A percentile compares a stretch with the other conserved stretches of the same genome.
These are phyloP conservation scores for Masticophis lateralis DNA, from an alignment of 2,797 vertebrate genomes.

Conservation along the genomic window DNA sequence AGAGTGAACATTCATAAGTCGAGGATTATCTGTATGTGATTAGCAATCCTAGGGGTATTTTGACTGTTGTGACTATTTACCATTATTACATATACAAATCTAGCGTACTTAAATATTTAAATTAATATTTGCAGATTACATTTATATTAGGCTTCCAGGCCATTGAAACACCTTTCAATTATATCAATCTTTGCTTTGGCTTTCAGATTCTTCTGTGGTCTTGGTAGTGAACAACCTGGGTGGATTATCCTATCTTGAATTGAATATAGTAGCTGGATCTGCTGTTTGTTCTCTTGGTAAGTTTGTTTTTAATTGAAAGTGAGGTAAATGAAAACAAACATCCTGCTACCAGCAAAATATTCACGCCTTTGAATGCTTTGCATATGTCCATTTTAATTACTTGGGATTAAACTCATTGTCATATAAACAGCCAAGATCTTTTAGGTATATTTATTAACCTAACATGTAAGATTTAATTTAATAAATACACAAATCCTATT, in stretches of 20 bases:
- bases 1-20: not conserved
- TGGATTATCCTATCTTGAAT: slow-evolving; percentile 88
- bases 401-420: not conserved
- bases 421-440: not conserved
- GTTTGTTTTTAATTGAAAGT: not conserved
- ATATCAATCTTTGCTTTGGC: not conserved
- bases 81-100: not conserved
- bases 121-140: not conserved
- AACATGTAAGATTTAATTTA: not conserved
- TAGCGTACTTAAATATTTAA: not conserved
- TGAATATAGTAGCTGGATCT: slow-evolving; percentile 81
- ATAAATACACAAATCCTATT: not conserved
- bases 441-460: not conserved
- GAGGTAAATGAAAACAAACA: not conserved
- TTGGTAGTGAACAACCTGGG: slow-evolving; percentile 94
- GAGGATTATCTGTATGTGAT: not conserved
- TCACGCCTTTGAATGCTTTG: not conserved
- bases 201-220: slow-evolving; percentile 80
- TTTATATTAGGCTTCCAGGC: fast-evolving
- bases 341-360: not conserved
- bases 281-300: slow-evolving; percentile 81
- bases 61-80: not conserved
- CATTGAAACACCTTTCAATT: not conserved
- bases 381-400: not conserved
- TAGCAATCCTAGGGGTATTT: not conserved